These are phyloP conservation scores for Ramphastos sulfuratus DNA, from an alignment of 2,113 vertebrate species.

Conservation along the genomic window DNA sequence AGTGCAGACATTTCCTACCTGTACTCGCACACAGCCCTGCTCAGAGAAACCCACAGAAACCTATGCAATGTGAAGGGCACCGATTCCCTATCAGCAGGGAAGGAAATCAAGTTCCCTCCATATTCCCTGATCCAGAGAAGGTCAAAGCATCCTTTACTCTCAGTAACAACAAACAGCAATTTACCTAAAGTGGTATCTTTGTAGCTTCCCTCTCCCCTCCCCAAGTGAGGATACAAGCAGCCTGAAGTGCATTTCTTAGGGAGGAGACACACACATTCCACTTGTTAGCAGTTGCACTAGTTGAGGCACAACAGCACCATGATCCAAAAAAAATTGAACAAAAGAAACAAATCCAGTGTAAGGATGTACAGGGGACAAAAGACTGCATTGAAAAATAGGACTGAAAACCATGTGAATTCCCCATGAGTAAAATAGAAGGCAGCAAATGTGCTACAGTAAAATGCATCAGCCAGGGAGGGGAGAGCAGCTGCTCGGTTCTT, in stretches of 20 bases:
- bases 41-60: background rate
- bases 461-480: background rate
- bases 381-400: background rate
- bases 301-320: background rate
- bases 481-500: background rate
- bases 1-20: background rate
- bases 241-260: background rate
- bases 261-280: background rate
- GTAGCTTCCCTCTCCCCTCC: background rate
- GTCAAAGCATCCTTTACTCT: background rate
- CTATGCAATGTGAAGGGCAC: background rate
- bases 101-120: background rate
- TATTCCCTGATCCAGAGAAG: background rate
- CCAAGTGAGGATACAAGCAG: background rate
- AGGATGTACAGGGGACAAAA: background rate
- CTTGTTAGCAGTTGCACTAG: background rate
- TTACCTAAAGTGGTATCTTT: background rate
- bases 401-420: background rate
- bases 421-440: background rate
- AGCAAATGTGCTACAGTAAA: background rate
- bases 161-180: background rate
- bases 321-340: background rate
- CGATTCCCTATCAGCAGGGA: background rate
- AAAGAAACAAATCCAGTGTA: background rate
- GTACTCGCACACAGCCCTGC: background rate